These are phyloP conservation scores for Papilio helenus DNA, from an alignment of 1,140 invertebrate species.

Conservation along the genomic window DNA sequence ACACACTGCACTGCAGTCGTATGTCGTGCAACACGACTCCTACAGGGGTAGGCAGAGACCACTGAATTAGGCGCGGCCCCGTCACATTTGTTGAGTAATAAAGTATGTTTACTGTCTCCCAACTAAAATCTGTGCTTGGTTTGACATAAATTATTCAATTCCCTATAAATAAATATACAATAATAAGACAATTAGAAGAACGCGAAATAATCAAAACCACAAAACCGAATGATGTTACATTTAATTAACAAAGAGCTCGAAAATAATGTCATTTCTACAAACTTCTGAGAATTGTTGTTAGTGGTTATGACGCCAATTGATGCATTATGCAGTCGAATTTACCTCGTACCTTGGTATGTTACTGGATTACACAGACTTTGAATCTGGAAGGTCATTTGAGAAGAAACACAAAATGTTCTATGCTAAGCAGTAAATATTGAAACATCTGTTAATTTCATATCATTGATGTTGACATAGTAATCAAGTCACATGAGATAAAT, in stretches of 20 bases:
- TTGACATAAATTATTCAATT: not conserved
- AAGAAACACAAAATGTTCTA: not conserved
- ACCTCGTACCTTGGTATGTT: not conserved
- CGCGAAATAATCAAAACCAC: slow-evolving; percentile 7
- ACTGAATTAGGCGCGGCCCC: no score
- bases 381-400: not conserved
- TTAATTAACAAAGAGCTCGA: not conserved
- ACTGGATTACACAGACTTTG: not conserved
- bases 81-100: no score
- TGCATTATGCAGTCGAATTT: not conserved
- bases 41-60: no score
- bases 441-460: no score
- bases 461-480: not conserved
- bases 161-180: not conserved
- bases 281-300: slow-evolving; percentile 14
- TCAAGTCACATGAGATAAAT: not conserved
- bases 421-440: no score
- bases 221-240: slow-evolving; percentile 12
- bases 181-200: not conserved
- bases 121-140: not conserved
- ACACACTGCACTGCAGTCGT: not conserved
- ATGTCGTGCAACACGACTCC: no score
- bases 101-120: no score
- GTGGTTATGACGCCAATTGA: not conserved
- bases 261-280: not conserved